Conservation (phyloP, 2,888 invertebrate genomes). For the Sinhomidia bicolor region DNA sequence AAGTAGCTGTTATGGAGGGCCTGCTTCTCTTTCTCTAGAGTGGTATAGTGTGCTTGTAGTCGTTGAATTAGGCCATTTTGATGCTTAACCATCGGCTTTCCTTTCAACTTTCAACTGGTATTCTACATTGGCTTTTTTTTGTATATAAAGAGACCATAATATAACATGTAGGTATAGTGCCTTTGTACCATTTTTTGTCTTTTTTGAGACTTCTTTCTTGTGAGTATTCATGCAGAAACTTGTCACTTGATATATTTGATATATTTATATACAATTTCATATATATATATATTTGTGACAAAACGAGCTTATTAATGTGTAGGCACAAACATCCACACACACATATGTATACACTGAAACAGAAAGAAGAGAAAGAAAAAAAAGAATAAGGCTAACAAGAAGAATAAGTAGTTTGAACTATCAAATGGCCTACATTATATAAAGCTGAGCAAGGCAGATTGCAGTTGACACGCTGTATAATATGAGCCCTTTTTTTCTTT, state of each 20-base stretch:
- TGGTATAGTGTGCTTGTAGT: neutral
- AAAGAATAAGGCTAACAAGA: no score
- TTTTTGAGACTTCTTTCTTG: neutral
- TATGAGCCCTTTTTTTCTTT: neutral
- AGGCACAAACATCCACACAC: no score
- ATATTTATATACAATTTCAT: no score
- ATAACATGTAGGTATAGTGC: no score
- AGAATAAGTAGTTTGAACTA: neutral
- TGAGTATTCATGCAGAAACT: no score
- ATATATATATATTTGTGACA: no score
- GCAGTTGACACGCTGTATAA: conserved; percentile 70
- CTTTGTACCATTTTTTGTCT: neutral
- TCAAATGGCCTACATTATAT: conserved; percentile 52
- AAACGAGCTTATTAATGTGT: no score
- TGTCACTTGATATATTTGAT: no score
- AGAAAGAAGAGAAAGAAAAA: no score
- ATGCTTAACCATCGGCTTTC: conserved; percentile 25
- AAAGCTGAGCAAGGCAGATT: conserved; percentile 53
- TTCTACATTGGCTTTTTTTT: no score
- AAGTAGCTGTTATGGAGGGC: conserved; percentile 46
- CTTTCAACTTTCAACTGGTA: neutral
- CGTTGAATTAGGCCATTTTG: conserved; percentile 39
- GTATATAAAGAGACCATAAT: no score
- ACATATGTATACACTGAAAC: no score
- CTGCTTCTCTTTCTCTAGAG: neutral